Percentiles rank a stretch among this genome's conserved stretches.
Conservation (phyloP, 1,140 invertebrate species). For the Procambarus virginalis region DNA sequence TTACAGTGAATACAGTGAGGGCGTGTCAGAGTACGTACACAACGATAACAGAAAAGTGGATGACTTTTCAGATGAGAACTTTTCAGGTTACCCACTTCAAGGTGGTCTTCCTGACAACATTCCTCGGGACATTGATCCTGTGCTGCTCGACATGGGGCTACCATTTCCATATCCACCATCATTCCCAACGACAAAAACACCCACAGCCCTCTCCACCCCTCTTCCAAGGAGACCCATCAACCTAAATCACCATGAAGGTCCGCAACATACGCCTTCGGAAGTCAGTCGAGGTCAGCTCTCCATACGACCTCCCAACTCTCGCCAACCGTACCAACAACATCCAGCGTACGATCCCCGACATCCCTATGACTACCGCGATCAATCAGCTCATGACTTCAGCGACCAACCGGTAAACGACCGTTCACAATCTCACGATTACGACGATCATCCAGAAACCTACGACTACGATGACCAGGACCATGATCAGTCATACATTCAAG, state of each 20-base stretch:
- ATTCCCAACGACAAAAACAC: conserved; percentile 8
- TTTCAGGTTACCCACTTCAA: neutral
- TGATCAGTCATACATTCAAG: neutral
- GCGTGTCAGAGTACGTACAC: neutral
- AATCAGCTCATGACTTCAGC: neutral
- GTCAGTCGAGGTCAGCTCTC: neutral
- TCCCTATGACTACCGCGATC: neutral
- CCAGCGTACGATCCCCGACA: neutral
- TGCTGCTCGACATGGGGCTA: conserved; percentile 38
- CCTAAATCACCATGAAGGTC: neutral
- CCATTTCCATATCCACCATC: conserved; percentile 45
- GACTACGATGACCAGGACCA: neutral
- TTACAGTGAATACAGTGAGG: neutral
- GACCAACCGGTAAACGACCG: no score
- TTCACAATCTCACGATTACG: no score
- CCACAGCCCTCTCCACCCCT: neutral
- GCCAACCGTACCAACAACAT: neutral
- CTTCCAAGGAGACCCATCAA: conserved; percentile 20
- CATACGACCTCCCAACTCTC: neutral
- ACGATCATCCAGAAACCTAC: neutral
- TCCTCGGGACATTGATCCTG: conserved; percentile 54
- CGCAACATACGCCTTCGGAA: neutral
- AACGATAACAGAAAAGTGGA: neutral
- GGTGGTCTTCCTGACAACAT: conserved; percentile 46
- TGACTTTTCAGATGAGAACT: neutral